Percentiles rank a stretch among this genome's conserved stretches.
Conservation (phyloP, 2,113 vertebrate species). For the Tor tambroides region DNA sequence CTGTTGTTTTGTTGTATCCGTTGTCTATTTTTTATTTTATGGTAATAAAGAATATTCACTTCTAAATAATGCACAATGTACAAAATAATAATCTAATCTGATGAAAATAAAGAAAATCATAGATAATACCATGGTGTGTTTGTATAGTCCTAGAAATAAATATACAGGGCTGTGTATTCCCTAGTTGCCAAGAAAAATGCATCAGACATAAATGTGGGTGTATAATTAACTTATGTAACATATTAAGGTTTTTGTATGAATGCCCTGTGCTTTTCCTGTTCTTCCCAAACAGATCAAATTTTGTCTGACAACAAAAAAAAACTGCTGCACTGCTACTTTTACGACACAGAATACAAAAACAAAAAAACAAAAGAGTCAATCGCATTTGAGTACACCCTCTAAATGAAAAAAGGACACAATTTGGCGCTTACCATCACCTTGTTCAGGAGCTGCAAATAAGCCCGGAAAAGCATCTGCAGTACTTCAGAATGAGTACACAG, state of each 20-base stretch:
- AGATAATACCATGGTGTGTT: not conserved
- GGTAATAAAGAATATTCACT: no score
- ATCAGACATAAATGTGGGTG: no score
- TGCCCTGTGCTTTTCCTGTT: not conserved
- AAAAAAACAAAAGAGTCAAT: no score
- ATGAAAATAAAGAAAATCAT: no score
- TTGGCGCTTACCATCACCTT: not conserved
- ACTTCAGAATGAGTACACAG: slow-evolving; percentile 11
- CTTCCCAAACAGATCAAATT: not conserved
- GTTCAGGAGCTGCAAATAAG: not conserved
- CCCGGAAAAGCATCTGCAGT: not conserved
- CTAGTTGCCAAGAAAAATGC: not conserved
- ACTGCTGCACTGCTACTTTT: slow-evolving; percentile 11
- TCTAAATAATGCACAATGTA: no score
- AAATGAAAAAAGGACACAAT: not conserved
- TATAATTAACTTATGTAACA: no score
- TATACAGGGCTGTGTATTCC: no score
- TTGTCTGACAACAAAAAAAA: not conserved
- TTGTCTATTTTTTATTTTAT: no score
- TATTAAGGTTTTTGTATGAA: not conserved
- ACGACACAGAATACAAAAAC: not conserved
- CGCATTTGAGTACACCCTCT: not conserved
- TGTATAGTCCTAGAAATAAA: not conserved
- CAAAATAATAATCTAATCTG: no score
- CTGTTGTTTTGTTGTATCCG: no score